phyloP scores from a whole-genome alignment of 2,888 invertebrate genomes.

The Tenthredo mesomela region DNA sequence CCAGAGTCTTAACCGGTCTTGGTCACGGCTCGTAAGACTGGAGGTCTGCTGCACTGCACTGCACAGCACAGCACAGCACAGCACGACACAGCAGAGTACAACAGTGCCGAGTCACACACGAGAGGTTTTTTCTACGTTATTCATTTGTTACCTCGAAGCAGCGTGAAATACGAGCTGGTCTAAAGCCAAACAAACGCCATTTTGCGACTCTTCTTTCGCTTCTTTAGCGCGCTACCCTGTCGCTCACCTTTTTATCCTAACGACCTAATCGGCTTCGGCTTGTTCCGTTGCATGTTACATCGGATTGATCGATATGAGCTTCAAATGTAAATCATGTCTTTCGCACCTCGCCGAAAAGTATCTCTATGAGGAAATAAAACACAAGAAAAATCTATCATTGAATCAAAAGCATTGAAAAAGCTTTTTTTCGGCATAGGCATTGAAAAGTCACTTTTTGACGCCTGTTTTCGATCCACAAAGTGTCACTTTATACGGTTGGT shows the following conservation, averaged over 20 bases:
- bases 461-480: no score
- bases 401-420: neutral
- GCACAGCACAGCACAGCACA: neutral
- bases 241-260: conserved; percentile 52
- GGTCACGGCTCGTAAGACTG: conserved; percentile 49
- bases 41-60: neutral
- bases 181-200: conserved; percentile 51
- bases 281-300: neutral
- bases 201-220: conserved; percentile 50
- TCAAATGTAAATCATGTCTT: neutral
- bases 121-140: conserved; percentile 42
- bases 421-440: no score
- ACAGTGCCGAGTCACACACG: conserved; percentile 20
- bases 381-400: neutral
- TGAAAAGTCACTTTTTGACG: no score
- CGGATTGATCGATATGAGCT: neutral
- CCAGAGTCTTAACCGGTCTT: conserved; percentile 19
- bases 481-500: no score
- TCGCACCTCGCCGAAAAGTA: neutral
- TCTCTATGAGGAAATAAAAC: neutral
- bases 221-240: conserved; percentile 22
- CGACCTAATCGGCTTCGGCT: conserved; percentile 48
- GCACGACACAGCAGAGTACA: neutral
- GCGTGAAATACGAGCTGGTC: conserved; percentile 50
- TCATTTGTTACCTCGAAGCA: conserved; percentile 49